Base-by-base conservation (phyloP, 1,140 invertebrate species). In the Alviniconcha marisindica region DNA sequence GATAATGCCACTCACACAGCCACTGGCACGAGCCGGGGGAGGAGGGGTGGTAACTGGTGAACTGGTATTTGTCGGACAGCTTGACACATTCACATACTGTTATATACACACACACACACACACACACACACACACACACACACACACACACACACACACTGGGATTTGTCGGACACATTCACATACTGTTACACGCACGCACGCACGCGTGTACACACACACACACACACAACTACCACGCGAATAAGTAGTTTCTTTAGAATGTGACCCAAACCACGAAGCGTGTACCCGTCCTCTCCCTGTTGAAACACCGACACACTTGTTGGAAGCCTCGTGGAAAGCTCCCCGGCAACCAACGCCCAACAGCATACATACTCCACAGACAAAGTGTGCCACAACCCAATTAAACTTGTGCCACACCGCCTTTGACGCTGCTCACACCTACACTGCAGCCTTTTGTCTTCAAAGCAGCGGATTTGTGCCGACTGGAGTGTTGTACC, bases 251-350 rank as follows among this genome's bases (percentile, higher is more conserved):
- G n/a, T n/a, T n/a, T n/a, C n/a, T n/a, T n/a, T n/a, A n/a, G n/a
- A n/a, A n/a, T n/a, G n/a, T n/a, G n/a, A n/a, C n/a, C n/a, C n/a
- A n/a, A n/a, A n/a, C n/a, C n/a, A n/a, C n/a, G n/a, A n/a, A n/a
- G n/a, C n/a, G n/a, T n/a, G n/a, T n/a, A n/a, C n/a, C n/a, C n/a
- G n/a, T n/a, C n/a, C n/a, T n/a, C n/a, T n/a, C n/a, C n/a, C n/a
- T n/a, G n/a, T n/a, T n/a, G n/a, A n/a, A n/a, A 74, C 71, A 74
- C 71, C 40, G 38, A 74, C 71, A 74, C 71, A 74, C 71, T 33
- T 10, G 33, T 28, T 33, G 14, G 36, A n/a, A 71, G 28, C 4
- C 66, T 33, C 66, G 21, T 33, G 36, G 28, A 36, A n/a, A 71
- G 28, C 4, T 33, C 31, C 66, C 4, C 66, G 36, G 28, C 4